These are phyloP conservation scores for Lepus townsendii DNA, from an alignment of 2,797 vertebrate species.

Conservation along the genomic window DNA sequence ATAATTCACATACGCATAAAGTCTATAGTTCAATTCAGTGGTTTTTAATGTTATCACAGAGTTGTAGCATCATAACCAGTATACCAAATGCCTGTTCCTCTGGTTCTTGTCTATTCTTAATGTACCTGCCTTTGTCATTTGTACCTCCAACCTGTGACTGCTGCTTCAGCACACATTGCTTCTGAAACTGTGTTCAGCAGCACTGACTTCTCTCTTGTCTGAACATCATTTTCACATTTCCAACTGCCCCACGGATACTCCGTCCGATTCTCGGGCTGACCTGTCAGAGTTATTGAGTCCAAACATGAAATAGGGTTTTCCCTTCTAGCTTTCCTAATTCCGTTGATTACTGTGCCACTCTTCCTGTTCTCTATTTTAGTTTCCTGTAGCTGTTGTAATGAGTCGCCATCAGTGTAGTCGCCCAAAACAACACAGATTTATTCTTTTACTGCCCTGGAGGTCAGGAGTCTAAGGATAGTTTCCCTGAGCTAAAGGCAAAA, in stretches of 20 bases:
- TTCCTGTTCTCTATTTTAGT: neutral
- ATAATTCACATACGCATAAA: constrained; percentile 9
- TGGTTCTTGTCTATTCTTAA: neutral
- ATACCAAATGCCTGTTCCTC: neutral
- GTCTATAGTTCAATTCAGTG: constrained; percentile 1
- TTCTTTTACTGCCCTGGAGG: neutral
- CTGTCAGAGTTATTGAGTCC: neutral
- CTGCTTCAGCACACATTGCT: neutral
- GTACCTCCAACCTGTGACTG: neutral
- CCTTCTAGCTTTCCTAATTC: neutral
- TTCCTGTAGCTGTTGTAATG: neutral
- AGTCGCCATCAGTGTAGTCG: neutral
- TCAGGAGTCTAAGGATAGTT: neutral
- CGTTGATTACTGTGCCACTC: neutral
- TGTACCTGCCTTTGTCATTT: neutral
- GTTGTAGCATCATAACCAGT: neutral
- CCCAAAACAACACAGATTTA: neutral
- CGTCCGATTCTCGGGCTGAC: neutral
- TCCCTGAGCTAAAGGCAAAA: neutral
- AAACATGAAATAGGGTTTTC: neutral
- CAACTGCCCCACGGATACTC: neutral
- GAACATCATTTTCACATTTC: neutral
- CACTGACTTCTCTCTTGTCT: neutral
- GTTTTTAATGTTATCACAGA: neutral
- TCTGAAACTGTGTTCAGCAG: neutral